These are phyloP conservation scores for Heliocidaris tuberculata DNA, from an alignment of 35 echinoderm and acorn worm species.

Conservation along the genomic window DNA sequence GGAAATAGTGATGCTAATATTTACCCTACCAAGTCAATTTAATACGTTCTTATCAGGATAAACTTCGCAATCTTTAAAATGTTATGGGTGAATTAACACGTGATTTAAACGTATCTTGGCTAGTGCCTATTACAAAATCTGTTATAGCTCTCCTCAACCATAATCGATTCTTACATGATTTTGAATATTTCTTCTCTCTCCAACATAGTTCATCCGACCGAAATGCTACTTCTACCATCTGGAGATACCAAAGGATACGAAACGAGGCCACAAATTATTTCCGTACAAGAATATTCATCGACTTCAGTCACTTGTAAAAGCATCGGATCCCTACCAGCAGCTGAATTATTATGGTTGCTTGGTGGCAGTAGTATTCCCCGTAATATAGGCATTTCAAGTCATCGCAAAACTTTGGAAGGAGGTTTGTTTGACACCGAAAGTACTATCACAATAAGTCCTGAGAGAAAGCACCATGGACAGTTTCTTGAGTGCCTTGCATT, in stretches of 20 bases:
- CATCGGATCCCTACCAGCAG: not conserved
- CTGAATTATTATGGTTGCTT: not conserved
- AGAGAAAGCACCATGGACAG: not conserved
- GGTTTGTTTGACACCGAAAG: not conserved
- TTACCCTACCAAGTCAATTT: too few species aligned
- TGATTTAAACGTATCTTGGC: too few species aligned
- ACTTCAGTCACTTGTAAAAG: not conserved
- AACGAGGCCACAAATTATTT: not conserved
- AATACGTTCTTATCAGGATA: too few species aligned
- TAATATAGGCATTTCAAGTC: not conserved
- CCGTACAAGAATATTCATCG: not conserved
- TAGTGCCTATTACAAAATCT: too few species aligned
- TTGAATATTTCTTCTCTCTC: not conserved
- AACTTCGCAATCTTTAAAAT: too few species aligned
- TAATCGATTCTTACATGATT: too few species aligned
- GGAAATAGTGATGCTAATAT: too few species aligned
- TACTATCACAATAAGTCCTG: not conserved
- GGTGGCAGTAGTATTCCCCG: not conserved
- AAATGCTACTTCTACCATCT: not conserved
- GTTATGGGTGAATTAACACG: too few species aligned
- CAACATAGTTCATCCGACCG: not conserved
- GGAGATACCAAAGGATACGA: not conserved
- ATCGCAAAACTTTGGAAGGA: not conserved
- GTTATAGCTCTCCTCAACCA: too few species aligned
- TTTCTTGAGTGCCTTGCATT: not conserved